These are phyloP conservation scores for Crotalus horridus DNA, from an alignment of 2,113 vertebrate species.

Conservation along the genomic window DNA sequence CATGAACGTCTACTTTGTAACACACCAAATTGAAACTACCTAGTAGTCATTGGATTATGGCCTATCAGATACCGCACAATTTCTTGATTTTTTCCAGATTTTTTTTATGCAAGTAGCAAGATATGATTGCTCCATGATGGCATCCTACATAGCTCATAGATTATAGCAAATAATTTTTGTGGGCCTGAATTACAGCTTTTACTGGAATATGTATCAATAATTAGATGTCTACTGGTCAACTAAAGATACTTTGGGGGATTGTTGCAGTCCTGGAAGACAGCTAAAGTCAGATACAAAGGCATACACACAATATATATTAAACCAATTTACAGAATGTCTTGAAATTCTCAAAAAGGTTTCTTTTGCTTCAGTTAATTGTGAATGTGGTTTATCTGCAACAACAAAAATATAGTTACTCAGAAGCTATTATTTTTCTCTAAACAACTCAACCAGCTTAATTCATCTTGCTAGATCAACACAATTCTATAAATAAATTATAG, in stretches of 20 bases:
- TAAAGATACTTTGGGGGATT: neutral
- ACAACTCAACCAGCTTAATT: neutral
- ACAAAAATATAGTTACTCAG: neutral
- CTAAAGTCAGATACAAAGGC: neutral
- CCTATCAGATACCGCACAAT: neutral
- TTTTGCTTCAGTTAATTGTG: neutral
- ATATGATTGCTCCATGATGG: neutral
- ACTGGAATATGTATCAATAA: neutral
- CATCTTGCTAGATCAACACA: constrained; percentile 6
- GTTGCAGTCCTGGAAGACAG: neutral
- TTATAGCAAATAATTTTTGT: neutral
- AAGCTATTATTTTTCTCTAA: constrained; percentile 25
- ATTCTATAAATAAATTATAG: neutral
- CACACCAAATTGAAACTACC: neutral
- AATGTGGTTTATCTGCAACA: neutral
- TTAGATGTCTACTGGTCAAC: neutral
- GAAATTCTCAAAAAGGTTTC: neutral
- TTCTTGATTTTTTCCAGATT: neutral
- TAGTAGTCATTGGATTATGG: neutral
- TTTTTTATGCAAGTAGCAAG: neutral
- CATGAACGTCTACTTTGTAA: neutral
- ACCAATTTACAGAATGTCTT: neutral
- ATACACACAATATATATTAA: neutral
- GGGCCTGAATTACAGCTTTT: neutral
- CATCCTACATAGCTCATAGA: neutral